Conservation (phyloP, 1,140 invertebrate genomes). For the Drosophila teissieri region DNA sequence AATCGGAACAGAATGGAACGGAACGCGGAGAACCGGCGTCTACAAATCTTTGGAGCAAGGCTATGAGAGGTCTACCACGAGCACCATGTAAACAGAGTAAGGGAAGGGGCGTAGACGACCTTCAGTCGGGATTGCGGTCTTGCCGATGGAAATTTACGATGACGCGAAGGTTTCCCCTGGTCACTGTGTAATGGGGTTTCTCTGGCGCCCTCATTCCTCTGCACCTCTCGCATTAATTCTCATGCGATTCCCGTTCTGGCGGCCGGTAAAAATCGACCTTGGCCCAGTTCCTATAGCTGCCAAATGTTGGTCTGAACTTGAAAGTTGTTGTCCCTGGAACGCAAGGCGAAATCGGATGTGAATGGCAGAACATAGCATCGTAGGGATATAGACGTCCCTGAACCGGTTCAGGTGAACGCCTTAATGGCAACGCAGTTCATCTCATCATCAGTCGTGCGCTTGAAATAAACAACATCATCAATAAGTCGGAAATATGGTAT, state of each 20-base stretch:
- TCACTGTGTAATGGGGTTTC: slow-evolving; percentile 3
- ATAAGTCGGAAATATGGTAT: slow-evolving; percentile 36
- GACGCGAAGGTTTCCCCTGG: slow-evolving; percentile 39
- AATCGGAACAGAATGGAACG: slow-evolving; percentile 21
- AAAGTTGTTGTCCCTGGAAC: slow-evolving; percentile 73
- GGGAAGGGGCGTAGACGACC: slow-evolving; percentile 7
- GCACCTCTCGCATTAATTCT: slow-evolving; percentile 39
- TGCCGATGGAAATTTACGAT: slow-evolving; percentile 54
- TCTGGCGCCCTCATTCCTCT: slow-evolving; percentile 13
- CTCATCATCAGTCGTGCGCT: slow-evolving; percentile 36
- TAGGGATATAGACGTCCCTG: slow-evolving; percentile 58
- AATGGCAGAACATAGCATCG: not conserved
- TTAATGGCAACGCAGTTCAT: slow-evolving; percentile 44
- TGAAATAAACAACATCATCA: slow-evolving; percentile 49
- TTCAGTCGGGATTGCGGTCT: slow-evolving; percentile 21
- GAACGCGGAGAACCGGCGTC: slow-evolving; percentile 43
- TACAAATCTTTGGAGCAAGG: slow-evolving; percentile 34
- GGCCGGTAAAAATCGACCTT: slow-evolving; percentile 51
- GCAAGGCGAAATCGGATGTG: slow-evolving; percentile 28
- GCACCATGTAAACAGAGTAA: slow-evolving; percentile 7
- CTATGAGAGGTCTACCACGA: not conserved
- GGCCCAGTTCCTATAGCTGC: slow-evolving; percentile 72
- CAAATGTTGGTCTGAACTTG: slow-evolving; percentile 74
- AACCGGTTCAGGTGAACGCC: slow-evolving; percentile 69
- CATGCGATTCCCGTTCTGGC: slow-evolving; percentile 47